Evolutionary conservation across 1,140 invertebrate species (phyloP), one percentile per base, ranked within the genome.

Genomic region (Cydia pomonella): DNA sequence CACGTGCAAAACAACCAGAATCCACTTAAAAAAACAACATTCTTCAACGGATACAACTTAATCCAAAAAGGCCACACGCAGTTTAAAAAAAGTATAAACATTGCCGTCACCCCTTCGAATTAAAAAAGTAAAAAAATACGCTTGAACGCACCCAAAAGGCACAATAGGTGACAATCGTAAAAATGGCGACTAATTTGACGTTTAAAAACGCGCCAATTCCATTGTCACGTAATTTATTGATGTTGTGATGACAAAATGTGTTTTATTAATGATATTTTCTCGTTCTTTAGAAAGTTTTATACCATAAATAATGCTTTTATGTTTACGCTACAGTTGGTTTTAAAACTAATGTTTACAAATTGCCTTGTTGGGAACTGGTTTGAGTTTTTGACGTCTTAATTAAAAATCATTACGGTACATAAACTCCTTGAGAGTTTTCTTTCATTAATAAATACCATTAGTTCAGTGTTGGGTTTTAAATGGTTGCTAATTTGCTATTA

Each of bases 201-300:
- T 66, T 71, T 69, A 72, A 72, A 75, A 75, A 75, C 50, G 74
- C 74, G 74, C 69, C 41, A 75, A 71, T 62, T 71, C 7, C 66
- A 75, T 75, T 75, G 74, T 75, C 44, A 69, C 33, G 50, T 75
- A 75, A 75, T 75, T 75, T 75, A 75, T 75, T 13, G 74, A 69
- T 75, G 74, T 75, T 75, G 64, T 75, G 74, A 75, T 33, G 33
- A 69, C 50, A 72, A 75, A 75, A 75, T 50, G 66, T 23, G 64
- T 75, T 75, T 72, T 75, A 75, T 75, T 75, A 75, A 75, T 75
- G 74, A 75, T 62, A 64, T 71, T 72, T 71, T 18, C 29, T 25
- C 47, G 47, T 72, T 75, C 64, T 75, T 72, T 75, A 29, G 9
- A 41, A 69, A 50, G 0, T 29, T 72, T 75, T 25, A 53, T 29